Conservation (phyloP, 2,113 vertebrate species). For the Tautogolabrus adspersus region DNA sequence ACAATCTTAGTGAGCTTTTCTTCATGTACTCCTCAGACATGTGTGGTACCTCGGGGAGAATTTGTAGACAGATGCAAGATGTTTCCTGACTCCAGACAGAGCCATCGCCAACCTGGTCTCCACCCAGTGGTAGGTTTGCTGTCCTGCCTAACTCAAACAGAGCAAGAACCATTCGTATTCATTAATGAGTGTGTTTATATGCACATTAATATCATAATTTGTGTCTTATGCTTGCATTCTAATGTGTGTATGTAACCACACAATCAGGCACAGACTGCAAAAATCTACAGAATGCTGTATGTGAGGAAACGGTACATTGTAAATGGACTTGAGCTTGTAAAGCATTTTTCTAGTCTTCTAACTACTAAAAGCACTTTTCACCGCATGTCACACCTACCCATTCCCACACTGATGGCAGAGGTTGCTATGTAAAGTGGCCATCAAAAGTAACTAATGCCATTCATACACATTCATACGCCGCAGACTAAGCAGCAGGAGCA, state of each 20-base stretch:
- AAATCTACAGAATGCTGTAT: not conserved
- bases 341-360: too few species aligned
- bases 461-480: too few species aligned
- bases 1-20: not conserved
- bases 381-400: too few species aligned
- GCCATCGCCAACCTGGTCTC: slow-evolving; percentile 74
- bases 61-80: slow-evolving; percentile 78
- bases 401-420: too few species aligned
- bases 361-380: too few species aligned
- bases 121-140: slow-evolving; percentile 79
- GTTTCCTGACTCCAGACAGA: slow-evolving; percentile 78
- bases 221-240: not conserved
- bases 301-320: not conserved
- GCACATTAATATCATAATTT: not conserved
- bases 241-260: not conserved
- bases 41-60: slow-evolving; percentile 70
- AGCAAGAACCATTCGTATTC: not conserved
- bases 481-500: too few species aligned
- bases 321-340: too few species aligned
- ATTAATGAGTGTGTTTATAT: not conserved
- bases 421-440: too few species aligned
- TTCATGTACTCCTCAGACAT: slow-evolving; percentile 18
- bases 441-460: too few species aligned
- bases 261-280: not conserved
- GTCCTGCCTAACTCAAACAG: slow-evolving; percentile 72